Conservation (phyloP, 2,797 vertebrate genomes). For the Platalea minor region DNA sequence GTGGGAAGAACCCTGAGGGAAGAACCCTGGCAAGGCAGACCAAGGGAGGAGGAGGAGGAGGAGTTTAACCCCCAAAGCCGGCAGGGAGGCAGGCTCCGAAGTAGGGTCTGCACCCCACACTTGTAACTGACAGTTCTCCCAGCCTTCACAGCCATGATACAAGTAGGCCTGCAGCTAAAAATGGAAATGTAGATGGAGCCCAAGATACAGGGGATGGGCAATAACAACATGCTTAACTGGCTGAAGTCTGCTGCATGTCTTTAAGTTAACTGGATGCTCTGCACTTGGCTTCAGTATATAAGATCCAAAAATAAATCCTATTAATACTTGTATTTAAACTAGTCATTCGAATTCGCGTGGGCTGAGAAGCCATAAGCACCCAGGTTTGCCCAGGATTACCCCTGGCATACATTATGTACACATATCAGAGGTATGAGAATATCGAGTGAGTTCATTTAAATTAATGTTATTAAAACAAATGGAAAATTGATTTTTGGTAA, state of each 20-base stretch:
- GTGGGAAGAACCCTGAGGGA: background rate
- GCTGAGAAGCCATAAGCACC: background rate
- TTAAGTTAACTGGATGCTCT: background rate
- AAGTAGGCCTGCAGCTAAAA: background rate
- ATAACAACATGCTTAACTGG: background rate
- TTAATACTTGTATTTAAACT: background rate
- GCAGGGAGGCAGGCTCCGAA: background rate
- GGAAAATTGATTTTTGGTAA: conserved; percentile 61
- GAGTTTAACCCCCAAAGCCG: background rate
- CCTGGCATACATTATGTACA: background rate
- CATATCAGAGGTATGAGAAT: conserved; percentile 1
- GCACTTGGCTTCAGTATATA: background rate
- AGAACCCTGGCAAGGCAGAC: background rate
- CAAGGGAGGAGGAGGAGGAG: background rate
- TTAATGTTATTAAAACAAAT: conserved; percentile 59
- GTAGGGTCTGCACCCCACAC: background rate
- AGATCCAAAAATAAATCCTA: background rate
- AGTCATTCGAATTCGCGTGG: background rate
- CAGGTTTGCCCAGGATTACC: background rate
- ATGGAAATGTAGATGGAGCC: background rate
- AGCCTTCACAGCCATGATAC: background rate
- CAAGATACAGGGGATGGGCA: background rate
- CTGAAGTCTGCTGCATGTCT: background rate
- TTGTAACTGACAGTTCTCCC: background rate
- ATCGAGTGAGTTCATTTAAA: conserved; percentile 61